A percentile compares a stretch with the other conserved stretches of the same genome.
phyloP scores from a whole-genome alignment of 2,113 vertebrate species.

The Mus pahari region DNA sequence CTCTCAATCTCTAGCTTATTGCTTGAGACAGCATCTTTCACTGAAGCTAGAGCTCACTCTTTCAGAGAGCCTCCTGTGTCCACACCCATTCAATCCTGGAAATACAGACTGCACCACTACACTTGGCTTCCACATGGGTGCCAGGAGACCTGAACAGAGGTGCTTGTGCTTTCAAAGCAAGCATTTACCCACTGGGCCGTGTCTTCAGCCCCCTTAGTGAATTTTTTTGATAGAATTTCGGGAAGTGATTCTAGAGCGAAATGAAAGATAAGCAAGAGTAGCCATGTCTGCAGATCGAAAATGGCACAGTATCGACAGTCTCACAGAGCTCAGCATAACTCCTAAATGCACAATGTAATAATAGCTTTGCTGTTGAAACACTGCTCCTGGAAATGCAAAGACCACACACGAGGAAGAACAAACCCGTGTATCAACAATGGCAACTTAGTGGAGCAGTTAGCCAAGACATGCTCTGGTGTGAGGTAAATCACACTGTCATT shows the following conservation, averaged over 20 bases:
- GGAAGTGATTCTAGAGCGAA: conserved; percentile 15
- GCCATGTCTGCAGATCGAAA: conserved; percentile 4
- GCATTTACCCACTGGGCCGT: background rate
- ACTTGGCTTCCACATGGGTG: background rate
- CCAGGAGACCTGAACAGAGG: background rate
- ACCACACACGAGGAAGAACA: background rate
- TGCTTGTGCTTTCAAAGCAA: no score
- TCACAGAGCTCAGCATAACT: background rate
- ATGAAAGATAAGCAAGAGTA: conserved; percentile 2
- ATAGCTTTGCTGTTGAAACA: background rate
- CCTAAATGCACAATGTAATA: background rate
- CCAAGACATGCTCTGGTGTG: background rate
- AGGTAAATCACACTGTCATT: background rate
- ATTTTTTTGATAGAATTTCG: conserved; percentile 18
- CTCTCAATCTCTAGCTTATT: background rate
- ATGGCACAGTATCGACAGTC: background rate
- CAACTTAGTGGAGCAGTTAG: background rate
- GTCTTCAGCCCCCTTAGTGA: background rate
- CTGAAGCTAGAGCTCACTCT: background rate
- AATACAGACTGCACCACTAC: background rate
- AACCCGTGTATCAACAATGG: background rate
- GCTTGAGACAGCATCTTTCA: background rate
- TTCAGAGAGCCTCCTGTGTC: background rate
- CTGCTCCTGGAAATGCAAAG: background rate
- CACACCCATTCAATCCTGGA: background rate